A percentile compares a stretch with the other conserved stretches of the same genome.
Evolutionary conservation across 1,140 invertebrate species (phyloP).

Genomic region (Tetramorium simillimum): DNA sequence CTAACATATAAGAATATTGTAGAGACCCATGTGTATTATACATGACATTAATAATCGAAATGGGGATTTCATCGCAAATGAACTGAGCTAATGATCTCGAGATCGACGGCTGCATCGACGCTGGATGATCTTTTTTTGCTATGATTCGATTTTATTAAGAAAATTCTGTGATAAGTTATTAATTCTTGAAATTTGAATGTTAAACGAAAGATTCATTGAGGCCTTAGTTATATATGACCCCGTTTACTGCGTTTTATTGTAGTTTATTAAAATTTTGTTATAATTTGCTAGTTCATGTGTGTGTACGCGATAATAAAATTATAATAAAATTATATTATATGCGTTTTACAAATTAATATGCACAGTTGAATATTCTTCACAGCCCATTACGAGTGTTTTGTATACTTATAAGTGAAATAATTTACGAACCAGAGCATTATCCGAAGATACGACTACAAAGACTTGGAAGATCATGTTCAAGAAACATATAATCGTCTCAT

Average conservation of each 20-base stretch:
- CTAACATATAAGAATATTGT: conserved; percentile 19
- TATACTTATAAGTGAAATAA: conserved; percentile 10
- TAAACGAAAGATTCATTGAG: conserved; percentile 49
- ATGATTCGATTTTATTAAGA: conserved; percentile 54
- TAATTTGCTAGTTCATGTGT: conserved; percentile 31
- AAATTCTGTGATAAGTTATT: conserved; percentile 63
- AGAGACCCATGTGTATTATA: background rate
- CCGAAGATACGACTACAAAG: conserved; percentile 1
- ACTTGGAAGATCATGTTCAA: conserved; percentile 6
- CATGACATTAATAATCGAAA: background rate
- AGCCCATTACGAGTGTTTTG: background rate
- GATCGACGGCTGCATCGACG: background rate
- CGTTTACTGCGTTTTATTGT: conserved; percentile 45
- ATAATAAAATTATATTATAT: conserved; percentile 12
- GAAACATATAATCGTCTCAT: background rate
- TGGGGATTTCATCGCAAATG: background rate
- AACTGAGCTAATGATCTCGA: background rate
- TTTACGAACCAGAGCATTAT: background rate
- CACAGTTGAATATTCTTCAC: background rate
- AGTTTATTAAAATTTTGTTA: conserved; percentile 58
- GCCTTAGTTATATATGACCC: conserved; percentile 58
- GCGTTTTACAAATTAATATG: conserved; percentile 11
- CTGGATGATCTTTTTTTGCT: conserved; percentile 35
- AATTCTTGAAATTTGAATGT: conserved; percentile 39
- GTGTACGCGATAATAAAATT: conserved; percentile 48